These are phyloP conservation scores for Pogona vitticeps DNA, from an alignment of 2,113 vertebrate species.

Conservation along the genomic window DNA sequence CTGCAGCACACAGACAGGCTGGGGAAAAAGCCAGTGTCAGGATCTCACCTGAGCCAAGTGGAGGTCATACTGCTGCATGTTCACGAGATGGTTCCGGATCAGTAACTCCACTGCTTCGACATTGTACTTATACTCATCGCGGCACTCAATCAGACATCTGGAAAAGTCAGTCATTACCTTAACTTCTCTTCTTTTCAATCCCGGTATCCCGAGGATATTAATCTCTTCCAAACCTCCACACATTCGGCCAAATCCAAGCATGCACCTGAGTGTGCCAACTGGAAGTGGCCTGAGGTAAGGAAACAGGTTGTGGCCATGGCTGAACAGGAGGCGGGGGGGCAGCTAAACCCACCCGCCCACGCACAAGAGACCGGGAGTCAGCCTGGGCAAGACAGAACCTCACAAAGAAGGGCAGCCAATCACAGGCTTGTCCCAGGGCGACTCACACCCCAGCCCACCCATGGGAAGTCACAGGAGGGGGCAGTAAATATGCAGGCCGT, in stretches of 20 bases:
- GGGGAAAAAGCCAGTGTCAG: neutral
- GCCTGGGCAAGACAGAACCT: neutral
- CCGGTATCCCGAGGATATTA: neutral
- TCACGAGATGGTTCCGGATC: conserved; percentile 96
- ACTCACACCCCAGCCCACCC: too few species aligned
- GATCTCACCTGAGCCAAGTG: conserved; percentile 93
- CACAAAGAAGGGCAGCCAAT: too few species aligned
- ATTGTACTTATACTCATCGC: conserved; percentile 98
- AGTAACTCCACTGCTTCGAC: conserved; percentile 97
- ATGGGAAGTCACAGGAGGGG: neutral
- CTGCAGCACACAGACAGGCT: neutral
- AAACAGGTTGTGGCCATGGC: neutral
- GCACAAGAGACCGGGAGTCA: neutral
- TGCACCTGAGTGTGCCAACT: too few species aligned
- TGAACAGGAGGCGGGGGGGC: neutral
- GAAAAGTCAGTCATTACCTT: conserved; percentile 12
- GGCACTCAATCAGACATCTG: conserved; percentile 97
- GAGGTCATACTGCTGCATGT: conserved; percentile 98
- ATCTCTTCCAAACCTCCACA: neutral
- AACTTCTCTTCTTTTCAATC: neutral
- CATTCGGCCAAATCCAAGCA: neutral
- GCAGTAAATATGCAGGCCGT: neutral
- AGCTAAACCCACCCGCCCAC: neutral
- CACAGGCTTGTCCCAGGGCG: too few species aligned
- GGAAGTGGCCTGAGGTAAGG: neutral